phyloP scores from a whole-genome alignment of 1,140 invertebrate genomes.

The Mercenaria mercenaria region DNA sequence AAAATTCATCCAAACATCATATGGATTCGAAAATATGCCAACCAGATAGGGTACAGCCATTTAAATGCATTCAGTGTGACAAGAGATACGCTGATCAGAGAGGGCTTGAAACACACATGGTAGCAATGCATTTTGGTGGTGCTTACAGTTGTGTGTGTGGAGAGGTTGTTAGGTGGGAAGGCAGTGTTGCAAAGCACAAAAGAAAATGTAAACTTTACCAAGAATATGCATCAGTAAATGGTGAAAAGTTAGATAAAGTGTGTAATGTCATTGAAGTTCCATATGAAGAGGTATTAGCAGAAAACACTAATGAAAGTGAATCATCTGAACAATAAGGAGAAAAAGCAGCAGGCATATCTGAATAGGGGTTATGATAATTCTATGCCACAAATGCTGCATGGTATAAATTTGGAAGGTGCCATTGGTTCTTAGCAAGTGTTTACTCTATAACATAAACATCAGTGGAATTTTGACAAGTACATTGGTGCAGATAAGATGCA shows the following conservation, averaged over 20 bases:
- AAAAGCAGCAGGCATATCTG: no score
- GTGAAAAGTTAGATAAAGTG: neutral
- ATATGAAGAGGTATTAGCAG: neutral
- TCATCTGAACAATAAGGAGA: no score
- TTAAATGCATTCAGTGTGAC: conserved; percentile 10
- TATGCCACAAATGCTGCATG: no score
- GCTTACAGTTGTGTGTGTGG: conserved; percentile 15
- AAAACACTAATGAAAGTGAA: neutral
- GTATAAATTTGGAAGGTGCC: no score
- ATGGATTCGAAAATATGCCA: neutral
- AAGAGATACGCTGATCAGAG: neutral
- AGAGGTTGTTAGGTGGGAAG: neutral
- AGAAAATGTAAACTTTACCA: neutral
- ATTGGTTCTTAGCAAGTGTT: no score
- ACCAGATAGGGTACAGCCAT: neutral
- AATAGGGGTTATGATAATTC: no score
- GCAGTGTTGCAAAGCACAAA: conserved; percentile 2
- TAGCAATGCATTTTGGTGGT: neutral
- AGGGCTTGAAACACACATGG: neutral
- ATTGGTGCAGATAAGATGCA: no score
- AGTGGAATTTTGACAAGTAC: no score
- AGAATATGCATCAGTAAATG: neutral
- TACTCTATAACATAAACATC: no score
- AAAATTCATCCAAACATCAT: neutral
- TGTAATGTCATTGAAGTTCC: conserved; percentile 1